Percentiles rank a stretch among this genome's conserved stretches.
phyloP scores from a whole-genome alignment of 2,797 vertebrate genomes.

The Sparus aurata region DNA sequence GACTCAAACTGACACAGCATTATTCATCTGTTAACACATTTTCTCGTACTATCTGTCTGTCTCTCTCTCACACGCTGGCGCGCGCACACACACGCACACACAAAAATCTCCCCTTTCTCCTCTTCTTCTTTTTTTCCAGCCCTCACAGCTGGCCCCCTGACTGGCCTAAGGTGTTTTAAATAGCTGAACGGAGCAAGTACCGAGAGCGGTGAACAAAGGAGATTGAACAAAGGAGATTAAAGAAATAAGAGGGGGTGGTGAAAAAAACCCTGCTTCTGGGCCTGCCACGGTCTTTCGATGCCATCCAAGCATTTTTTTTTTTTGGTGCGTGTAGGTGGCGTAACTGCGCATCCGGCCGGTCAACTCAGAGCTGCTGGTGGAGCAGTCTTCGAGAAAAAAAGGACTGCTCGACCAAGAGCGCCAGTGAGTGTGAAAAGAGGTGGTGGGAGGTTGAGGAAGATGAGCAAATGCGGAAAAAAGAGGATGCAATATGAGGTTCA shows the following conservation, averaged over 20 bases:
- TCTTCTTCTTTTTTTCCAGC: constrained; percentile 35
- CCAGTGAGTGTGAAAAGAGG: constrained; percentile 15
- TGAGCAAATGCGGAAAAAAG: constrained; percentile 49
- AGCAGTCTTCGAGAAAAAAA: constrained; percentile 28
- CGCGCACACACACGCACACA: constrained; percentile 33
- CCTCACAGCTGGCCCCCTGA: constrained; percentile 72
- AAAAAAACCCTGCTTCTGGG: constrained; percentile 40
- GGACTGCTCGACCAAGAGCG: constrained; percentile 34
- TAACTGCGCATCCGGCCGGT: constrained; percentile 30
- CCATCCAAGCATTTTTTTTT: constrained; percentile 19
- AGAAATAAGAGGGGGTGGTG: constrained; percentile 34
- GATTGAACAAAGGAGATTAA: constrained; percentile 68
- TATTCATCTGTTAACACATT: constrained; percentile 67
- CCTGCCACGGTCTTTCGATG: constrained; percentile 40
- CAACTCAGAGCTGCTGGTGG: constrained; percentile 24
- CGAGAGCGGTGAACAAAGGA: constrained; percentile 71
- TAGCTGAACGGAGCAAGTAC: constrained; percentile 69
- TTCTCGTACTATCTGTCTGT: constrained; percentile 14
- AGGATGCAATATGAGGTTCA: constrained; percentile 54
- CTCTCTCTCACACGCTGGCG: neutral
- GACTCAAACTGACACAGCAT: constrained; percentile 43
- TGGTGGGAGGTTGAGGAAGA: constrained; percentile 44
- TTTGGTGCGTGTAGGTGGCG: constrained; percentile 23
- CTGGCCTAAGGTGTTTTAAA: constrained; percentile 77
- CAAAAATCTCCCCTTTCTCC: constrained; percentile 16